Evolutionary conservation across 1,140 invertebrate species (phyloP), one percentile per base, ranked within the genome.

Genomic region (Camponotus floridanus): DNA sequence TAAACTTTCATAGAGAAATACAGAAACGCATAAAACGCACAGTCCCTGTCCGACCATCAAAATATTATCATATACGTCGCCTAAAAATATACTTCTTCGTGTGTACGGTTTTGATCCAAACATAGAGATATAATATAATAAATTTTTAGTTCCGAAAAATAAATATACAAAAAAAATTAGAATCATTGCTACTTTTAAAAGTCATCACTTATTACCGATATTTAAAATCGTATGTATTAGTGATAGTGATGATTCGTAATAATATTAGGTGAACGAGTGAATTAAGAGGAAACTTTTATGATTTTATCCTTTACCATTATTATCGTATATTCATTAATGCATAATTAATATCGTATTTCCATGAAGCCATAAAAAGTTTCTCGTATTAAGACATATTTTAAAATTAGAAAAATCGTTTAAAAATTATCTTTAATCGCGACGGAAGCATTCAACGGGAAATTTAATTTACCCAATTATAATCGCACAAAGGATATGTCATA

Each of bases 1-100:
- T 51, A 65, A 42, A 21, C 65, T 80, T 80, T 65, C 26, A 3
- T 33, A 65, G 51, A 80, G 15, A 55, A 70, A 80, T 70, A 80
- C 65, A 59, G 48, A 80, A 51, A 51, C 48, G 15, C 42, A 39
- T 21, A 31, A 68, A 80, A 68, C 33, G 48, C 48, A 57, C 45
- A 26, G 55, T 9, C 78, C 39, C 70, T 55, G 26, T 67, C 45
- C 48, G 62, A 55, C 26, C 26, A 26, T 9, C 64, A 39, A 39
- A 68, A 31, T 79, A 21, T 55, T 79, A 68, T 18, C 21, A 42
- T 57, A 21, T 33, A n/a, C 33, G 42, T 80, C 4, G 2, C 13
- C 13, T 18, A 4, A 26, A 67, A 68, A 79, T 80, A 70, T 68
- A 68, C 26, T 57, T 51, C 26, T 13, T 65, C 4, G 39, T 26